These are phyloP conservation scores for Poecile atricapillus DNA, from an alignment of 2,113 vertebrate genomes.

Conservation along the genomic window DNA sequence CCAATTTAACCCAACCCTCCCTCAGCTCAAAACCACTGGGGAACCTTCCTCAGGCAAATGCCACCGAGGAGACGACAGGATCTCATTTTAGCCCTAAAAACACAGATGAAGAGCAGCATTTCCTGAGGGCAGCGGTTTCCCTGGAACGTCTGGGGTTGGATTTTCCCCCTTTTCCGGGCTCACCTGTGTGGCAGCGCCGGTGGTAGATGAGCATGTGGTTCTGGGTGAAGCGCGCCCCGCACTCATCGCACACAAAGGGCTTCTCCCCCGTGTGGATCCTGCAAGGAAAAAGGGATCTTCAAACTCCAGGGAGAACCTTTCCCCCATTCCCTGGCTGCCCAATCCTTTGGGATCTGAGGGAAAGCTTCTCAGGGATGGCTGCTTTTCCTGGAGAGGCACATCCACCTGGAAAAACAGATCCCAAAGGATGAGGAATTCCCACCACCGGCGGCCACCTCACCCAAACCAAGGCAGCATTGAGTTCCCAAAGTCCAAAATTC, in stretches of 20 bases:
- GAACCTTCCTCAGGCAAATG: not conserved
- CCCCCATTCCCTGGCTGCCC: not conserved
- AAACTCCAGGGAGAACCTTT: not conserved
- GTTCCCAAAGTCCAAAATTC: not conserved
- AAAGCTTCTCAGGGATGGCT: not conserved
- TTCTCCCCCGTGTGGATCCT: constrained; percentile 98
- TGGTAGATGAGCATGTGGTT: constrained; percentile 98
- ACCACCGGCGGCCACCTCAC: not conserved
- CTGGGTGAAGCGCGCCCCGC: constrained; percentile 93
- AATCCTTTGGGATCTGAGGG: not conserved
- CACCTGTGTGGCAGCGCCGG: constrained; percentile 95
- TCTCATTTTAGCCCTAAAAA: fast-evolving
- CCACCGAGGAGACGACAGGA: fast-evolving
- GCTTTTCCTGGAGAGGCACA: not conserved
- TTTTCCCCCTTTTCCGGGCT: not conserved
- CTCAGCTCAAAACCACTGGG: not conserved
- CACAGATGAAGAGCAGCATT: fast-evolving
- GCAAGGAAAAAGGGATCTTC: constrained; percentile 58
- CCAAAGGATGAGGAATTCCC: not conserved
- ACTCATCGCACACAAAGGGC: constrained; percentile 92
- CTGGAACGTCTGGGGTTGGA: not conserved
- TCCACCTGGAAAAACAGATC: fast-evolving
- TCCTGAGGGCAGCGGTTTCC: not conserved
- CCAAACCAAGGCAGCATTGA: not conserved
- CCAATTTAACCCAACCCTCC: not conserved